Evolutionary conservation across 2,113 vertebrate species (phyloP).

Genomic region (Eubucco bourcierii): DNA sequence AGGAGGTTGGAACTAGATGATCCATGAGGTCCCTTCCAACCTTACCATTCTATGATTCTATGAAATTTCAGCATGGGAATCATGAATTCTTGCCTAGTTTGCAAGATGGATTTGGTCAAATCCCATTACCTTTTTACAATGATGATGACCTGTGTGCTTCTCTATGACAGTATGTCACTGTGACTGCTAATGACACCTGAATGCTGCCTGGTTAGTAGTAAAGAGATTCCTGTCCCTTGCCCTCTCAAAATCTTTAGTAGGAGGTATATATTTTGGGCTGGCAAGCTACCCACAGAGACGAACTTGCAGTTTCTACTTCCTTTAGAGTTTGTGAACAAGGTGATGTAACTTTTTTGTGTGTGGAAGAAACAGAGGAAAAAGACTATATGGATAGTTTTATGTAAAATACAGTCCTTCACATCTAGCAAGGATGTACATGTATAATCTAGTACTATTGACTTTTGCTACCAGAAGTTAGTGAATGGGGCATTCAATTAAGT

Average conservation of each 20-base stretch:
- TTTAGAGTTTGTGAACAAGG: neutral
- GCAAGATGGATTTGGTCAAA: neutral
- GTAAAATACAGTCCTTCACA: neutral
- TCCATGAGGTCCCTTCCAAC: no score
- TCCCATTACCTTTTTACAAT: neutral
- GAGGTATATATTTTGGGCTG: neutral
- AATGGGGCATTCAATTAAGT: conserved; percentile 26
- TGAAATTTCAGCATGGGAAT: neutral
- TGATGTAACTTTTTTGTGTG: neutral
- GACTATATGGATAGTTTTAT: neutral
- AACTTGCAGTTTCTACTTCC: neutral
- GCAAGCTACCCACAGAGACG: neutral
- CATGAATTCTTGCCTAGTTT: neutral
- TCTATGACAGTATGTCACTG: neutral
- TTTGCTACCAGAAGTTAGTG: neutral
- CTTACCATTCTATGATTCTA: no score
- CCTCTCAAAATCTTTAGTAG: no score
- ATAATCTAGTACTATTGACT: neutral
- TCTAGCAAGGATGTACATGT: neutral
- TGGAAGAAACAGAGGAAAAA: neutral
- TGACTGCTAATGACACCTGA: neutral
- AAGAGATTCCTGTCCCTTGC: no score
- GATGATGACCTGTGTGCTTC: neutral
- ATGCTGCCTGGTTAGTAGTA: neutral
- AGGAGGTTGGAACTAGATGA: no score